phyloP scores from a whole-genome alignment of 2,888 invertebrate species.

The Drosophila paucipuncta region DNA sequence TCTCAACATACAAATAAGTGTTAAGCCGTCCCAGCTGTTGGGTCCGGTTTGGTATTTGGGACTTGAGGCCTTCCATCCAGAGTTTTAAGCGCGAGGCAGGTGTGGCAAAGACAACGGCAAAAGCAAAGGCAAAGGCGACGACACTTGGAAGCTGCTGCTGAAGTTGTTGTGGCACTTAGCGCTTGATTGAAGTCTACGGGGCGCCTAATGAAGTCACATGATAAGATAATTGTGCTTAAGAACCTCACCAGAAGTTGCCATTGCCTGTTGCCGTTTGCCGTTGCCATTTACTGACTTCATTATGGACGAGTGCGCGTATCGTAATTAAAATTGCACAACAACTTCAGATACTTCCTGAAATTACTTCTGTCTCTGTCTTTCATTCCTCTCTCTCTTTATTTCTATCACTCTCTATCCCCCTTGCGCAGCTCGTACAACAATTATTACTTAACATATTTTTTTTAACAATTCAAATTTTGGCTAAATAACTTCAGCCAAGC shows the following conservation, averaged over 20 bases:
- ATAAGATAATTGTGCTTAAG: constrained; percentile 67
- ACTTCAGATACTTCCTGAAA: constrained; percentile 55
- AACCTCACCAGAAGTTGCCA: constrained; percentile 22
- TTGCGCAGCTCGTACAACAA: constrained; percentile 57
- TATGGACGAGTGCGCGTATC: constrained; percentile 27
- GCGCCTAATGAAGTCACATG: constrained; percentile 68
- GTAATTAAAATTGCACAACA: constrained; percentile 64
- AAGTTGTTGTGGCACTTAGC: constrained; percentile 34
- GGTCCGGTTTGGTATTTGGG: constrained; percentile 37
- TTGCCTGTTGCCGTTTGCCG: constrained; percentile 2
- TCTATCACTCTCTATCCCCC: background rate
- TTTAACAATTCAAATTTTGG: constrained; percentile 66
- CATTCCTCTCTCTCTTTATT: background rate
- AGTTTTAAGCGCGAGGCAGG: constrained; percentile 47
- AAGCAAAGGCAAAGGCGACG: constrained; percentile 40
- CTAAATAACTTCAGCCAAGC: constrained; percentile 41
- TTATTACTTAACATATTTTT: constrained; percentile 65
- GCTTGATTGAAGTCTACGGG: constrained; percentile 52
- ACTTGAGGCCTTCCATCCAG: constrained; percentile 10
- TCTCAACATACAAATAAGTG: background rate
- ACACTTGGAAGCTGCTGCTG: constrained; percentile 55
- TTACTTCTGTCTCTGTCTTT: constrained; percentile 11
- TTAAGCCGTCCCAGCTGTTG: constrained; percentile 14
- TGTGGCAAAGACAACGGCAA: constrained; percentile 60
- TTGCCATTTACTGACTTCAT: constrained; percentile 41